Evolutionary conservation across 2,797 vertebrate genomes (phyloP).

Genomic region (Gobio occitaniae): DNA sequence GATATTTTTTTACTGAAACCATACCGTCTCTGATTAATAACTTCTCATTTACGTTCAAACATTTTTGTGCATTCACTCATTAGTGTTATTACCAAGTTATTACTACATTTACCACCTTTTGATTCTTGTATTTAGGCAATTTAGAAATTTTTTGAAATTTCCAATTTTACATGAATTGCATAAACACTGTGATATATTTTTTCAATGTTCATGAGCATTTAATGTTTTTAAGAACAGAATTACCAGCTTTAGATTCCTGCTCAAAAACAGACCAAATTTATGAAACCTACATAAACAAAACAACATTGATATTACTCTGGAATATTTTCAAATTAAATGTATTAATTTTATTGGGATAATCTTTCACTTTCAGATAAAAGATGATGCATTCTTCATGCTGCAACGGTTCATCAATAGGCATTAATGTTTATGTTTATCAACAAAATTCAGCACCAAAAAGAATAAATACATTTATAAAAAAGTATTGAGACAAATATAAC

Average conservation of each 20-base stretch:
- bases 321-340: not conserved
- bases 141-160: not conserved
- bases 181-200: not conserved
- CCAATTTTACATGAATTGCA: not conserved
- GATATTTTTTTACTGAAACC: not conserved
- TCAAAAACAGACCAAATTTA: no score
- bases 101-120: not conserved
- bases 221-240: not conserved
- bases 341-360: not conserved
- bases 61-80: no score
- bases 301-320: not conserved
- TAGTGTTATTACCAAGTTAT: no score
- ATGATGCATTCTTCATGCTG: not conserved
- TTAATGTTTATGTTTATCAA: not conserved
- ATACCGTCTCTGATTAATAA: not conserved
- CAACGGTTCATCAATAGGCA: not conserved
- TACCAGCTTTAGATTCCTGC: no score
- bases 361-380: not conserved
- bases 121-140: not conserved
- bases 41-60: no score
- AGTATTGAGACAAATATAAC: not conserved
- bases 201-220: not conserved
- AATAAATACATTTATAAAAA: not conserved
- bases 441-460: not conserved
- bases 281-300: not conserved